Percentiles rank a stretch among this genome's conserved stretches.
Evolutionary conservation across 2,888 invertebrate genomes (phyloP).

Genomic region (Drosophila paracracens): DNA sequence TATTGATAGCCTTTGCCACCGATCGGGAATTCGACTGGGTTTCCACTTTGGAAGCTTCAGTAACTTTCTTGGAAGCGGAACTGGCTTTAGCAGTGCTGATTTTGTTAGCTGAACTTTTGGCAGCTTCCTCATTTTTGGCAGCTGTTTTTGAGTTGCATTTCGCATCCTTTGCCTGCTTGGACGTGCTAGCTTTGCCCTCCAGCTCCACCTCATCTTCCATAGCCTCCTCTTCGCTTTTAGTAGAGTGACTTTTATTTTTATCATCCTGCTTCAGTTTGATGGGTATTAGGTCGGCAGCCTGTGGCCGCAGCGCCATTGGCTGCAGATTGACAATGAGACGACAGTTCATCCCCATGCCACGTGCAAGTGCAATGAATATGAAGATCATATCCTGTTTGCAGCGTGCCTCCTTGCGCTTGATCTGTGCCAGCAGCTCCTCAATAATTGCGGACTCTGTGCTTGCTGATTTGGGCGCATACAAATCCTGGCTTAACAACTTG

Average conservation of each 20-base stretch:
- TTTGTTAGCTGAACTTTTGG: constrained; percentile 6
- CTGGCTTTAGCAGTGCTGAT: not conserved
- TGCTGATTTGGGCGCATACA: constrained; percentile 86
- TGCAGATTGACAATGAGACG: constrained; percentile 93
- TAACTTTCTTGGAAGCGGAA: constrained; percentile 15
- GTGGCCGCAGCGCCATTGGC: constrained; percentile 90
- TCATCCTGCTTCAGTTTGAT: constrained; percentile 85
- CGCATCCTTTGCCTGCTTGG: constrained; percentile 11
- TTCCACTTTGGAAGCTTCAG: constrained; percentile 8
- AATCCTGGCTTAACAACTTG: constrained; percentile 86
- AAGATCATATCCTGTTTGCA: constrained; percentile 90
- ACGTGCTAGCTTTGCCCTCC: constrained; percentile 7
- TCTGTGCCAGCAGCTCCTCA: constrained; percentile 86
- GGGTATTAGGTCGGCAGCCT: constrained; percentile 88
- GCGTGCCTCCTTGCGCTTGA: constrained; percentile 87
- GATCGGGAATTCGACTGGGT: not conserved
- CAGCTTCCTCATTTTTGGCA: constrained; percentile 6
- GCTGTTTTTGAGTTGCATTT: constrained; percentile 7
- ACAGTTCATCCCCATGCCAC: constrained; percentile 92
- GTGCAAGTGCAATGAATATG: constrained; percentile 91
- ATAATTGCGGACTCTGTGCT: constrained; percentile 37
- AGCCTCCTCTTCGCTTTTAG: constrained; percentile 26
- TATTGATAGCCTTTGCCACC: too few relatives aligned
- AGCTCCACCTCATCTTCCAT: constrained; percentile 29
- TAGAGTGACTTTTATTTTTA: constrained; percentile 43